Evolutionary conservation across 2,797 vertebrate genomes (phyloP), one percentile per base, ranked within the genome.

Genomic region (Rhodeus uyekii): DNA sequence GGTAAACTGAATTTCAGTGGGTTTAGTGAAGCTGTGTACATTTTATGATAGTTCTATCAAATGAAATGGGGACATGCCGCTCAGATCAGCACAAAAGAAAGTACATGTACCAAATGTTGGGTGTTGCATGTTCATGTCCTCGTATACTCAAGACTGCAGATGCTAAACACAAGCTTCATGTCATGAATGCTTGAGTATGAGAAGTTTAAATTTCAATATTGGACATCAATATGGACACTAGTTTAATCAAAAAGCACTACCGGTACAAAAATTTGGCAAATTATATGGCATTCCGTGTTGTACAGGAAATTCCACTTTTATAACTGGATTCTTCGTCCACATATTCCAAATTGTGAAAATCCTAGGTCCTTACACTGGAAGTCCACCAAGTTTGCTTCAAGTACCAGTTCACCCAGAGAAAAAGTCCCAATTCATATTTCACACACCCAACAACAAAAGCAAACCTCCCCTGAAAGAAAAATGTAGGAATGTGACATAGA

Each of bases 301-400:
- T 12, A 32, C 4, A 19, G 39, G 18, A 44, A 69, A 69, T 29
- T 29, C 2, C 2, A 10, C 29, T 29, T 72, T 72, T 32, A 48
- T 32, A 9, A 71, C 44, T 50, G 46, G 19, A 50, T 36, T 71
- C 42, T 48, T 27, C 4, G 2, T 29, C 42, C 24, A 9, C 18
- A 3, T 68, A 44, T 69, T 46, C 8, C 2, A 8, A 42, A 46
- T 46, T 16, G 18, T 9, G 27, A 24, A 68, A 44, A 68, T 44
- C 65, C 8, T 29, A 68, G 24, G 67, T 16, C n/a, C 24, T 16
- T 69, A 19, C 32, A 8, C 32, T 78, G 76, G 61, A 38, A 53
- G 32, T 34, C 22, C 63, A 27, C 32, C 50, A 79, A 60, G 78
- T 58, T 60, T 46, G 8, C 77, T 69, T 8, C 18, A 69, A 69